Evolutionary conservation across 1,140 invertebrate species (phyloP), one percentile per base, ranked within the genome.

Genomic region (Leptinotarsa undecemlineata): DNA sequence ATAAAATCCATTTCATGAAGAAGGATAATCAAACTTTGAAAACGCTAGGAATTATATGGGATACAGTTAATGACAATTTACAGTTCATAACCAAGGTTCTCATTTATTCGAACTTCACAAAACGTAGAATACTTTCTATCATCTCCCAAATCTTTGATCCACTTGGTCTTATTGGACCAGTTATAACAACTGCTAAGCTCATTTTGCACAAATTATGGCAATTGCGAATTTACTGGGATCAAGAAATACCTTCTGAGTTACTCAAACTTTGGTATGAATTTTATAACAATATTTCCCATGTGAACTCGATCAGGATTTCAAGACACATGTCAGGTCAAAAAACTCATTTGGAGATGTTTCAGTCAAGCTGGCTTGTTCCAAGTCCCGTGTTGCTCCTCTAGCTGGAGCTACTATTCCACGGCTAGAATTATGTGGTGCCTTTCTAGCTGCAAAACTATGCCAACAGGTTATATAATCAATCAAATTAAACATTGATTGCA

Each of bases 101-200:
- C 79, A 26, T 72, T n/a, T n/a, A n/a, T n/a, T n/a, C n/a, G n/a
- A n/a, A n/a, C n/a, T n/a, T n/a, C n/a, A n/a, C n/a, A n/a, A 87
- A 86, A 79, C 77, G 83, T 57, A 68, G 11, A 42, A 78, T 87
- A 8, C 68, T 87, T 64, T 85, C 85, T 11, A 76, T 80, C 48
- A 79, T 77, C n/a, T 64, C 77, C 13, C 74, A 80, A 68, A 78
- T 88, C 20, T 88, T 85, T 76, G 87, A 88, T 77, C 87, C 86
- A 17, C 75, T 86, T n/a, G 86, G 86, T 26, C 74, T 86, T 17
- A 20, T 87, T 17, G 75, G 80, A 23, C 85, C 86, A 33, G 63
- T 84, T 14, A 81, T 82, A 11, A 72, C 68, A 21, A 57, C 47
- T n/a, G 57, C 74, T 15, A 75, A 75, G 48, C 4, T 75, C 14